Conservation (phyloP, 1,140 invertebrate genomes). For the Drosophila tristis region DNA sequence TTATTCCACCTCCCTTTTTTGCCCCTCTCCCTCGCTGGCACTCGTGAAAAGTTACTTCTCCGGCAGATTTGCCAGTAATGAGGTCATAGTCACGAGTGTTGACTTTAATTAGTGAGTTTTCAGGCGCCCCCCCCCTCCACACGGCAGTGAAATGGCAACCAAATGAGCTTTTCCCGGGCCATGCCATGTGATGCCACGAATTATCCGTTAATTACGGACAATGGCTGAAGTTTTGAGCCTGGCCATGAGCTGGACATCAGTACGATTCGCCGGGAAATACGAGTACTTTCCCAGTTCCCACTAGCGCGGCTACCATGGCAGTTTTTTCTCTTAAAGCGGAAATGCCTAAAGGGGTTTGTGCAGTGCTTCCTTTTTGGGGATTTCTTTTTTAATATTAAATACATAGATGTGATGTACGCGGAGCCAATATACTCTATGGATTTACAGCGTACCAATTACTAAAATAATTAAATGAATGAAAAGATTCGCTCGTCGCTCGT, state of each 20-base stretch:
- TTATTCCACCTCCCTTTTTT: background rate
- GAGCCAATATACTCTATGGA: too few species aligned
- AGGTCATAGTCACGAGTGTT: slow-evolving; percentile 81
- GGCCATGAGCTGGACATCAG: slow-evolving; percentile 19
- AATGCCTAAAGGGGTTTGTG: too few species aligned
- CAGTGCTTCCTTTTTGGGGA: too few species aligned
- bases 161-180: slow-evolving; percentile 32
- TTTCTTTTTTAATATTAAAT: too few species aligned
- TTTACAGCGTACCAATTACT: too few species aligned
- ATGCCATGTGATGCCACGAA: slow-evolving; percentile 56
- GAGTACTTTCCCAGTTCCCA: background rate
- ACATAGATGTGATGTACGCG: too few species aligned
- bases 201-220: slow-evolving; percentile 63
- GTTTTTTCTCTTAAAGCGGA: too few species aligned
- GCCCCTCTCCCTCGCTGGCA: background rate
- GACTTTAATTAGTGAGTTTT: slow-evolving; percentile 76
- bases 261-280: slow-evolving; percentile 16
- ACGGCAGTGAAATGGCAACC: slow-evolving; percentile 32
- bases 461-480: background rate
- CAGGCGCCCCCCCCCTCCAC: slow-evolving; percentile 1
- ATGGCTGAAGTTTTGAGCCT: slow-evolving; percentile 7
- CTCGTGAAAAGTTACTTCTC: slow-evolving; percentile 3
- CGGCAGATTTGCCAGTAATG: slow-evolving; percentile 73
- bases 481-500: background rate
- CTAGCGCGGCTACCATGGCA: too few species aligned